Evolutionary conservation across 2,113 vertebrate species (phyloP).

Genomic region (Trogon surrucura): DNA sequence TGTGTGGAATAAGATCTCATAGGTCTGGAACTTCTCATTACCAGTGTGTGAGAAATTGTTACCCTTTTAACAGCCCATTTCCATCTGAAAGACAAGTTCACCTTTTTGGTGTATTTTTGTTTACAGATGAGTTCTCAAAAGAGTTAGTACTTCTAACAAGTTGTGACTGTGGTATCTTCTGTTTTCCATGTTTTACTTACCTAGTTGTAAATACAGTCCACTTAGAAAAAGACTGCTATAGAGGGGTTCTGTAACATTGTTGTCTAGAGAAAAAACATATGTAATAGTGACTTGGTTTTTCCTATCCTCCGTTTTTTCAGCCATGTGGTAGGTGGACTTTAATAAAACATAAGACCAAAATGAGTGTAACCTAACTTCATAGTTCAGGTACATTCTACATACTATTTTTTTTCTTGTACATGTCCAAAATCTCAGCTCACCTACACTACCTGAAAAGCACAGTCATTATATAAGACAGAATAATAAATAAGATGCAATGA

Average conservation of each 20-base stretch:
- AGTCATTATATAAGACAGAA: background rate
- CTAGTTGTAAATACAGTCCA: background rate
- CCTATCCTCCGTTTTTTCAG: background rate
- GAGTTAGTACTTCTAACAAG: background rate
- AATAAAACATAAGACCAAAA: background rate
- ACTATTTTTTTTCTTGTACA: background rate
- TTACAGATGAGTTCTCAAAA: background rate
- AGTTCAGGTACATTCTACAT: background rate
- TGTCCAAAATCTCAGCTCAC: background rate
- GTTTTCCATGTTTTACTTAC: background rate
- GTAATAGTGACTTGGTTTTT: background rate
- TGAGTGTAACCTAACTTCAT: background rate
- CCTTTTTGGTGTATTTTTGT: background rate
- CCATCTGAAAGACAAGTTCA: background rate
- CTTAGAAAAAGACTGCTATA: background rate
- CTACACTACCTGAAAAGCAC: background rate
- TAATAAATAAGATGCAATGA: background rate
- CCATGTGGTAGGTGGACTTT: background rate
- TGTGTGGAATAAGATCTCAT: background rate
- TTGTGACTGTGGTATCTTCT: background rate
- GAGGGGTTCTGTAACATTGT: background rate
- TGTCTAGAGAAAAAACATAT: background rate
- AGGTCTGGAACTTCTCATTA: background rate
- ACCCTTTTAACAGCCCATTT: background rate
- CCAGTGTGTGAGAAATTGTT: background rate